phyloP scores from a whole-genome alignment of 2,113 vertebrate species.

The Apodemus speciosus region DNA sequence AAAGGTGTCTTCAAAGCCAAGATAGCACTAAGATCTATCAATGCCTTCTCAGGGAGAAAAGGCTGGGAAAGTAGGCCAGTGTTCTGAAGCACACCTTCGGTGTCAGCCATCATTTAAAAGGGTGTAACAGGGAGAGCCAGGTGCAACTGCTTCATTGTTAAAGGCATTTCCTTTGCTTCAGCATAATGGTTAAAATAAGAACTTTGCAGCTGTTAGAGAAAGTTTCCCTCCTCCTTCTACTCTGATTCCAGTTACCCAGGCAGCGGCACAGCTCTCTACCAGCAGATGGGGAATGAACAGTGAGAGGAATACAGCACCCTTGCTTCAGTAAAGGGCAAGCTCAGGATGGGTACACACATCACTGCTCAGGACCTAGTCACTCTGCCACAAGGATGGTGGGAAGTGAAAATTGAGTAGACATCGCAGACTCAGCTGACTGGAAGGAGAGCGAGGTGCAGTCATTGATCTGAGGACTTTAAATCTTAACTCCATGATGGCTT shows the following conservation, averaged over 20 bases:
- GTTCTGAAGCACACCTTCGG: neutral
- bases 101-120: neutral
- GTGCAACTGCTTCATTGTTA: neutral
- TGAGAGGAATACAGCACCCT: neutral
- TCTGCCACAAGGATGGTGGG: neutral
- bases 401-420: neutral
- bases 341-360: accelerated
- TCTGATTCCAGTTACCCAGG: neutral
- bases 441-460: neutral
- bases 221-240: neutral
- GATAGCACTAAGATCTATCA: neutral
- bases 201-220: neutral
- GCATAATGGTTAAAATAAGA: neutral
- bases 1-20: neutral
- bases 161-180: neutral
- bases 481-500: neutral
- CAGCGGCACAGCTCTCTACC: neutral
- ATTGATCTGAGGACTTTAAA: neutral
- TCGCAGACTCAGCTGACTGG: neutral
- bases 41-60: neutral
- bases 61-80: neutral
- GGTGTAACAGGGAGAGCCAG: neutral
- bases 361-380: neutral
- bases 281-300: neutral
- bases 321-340: neutral